Evolutionary conservation across 2,113 vertebrate genomes (phyloP), one percentile per base, ranked within the genome.

Genomic region (Eupsittula cactorum): DNA sequence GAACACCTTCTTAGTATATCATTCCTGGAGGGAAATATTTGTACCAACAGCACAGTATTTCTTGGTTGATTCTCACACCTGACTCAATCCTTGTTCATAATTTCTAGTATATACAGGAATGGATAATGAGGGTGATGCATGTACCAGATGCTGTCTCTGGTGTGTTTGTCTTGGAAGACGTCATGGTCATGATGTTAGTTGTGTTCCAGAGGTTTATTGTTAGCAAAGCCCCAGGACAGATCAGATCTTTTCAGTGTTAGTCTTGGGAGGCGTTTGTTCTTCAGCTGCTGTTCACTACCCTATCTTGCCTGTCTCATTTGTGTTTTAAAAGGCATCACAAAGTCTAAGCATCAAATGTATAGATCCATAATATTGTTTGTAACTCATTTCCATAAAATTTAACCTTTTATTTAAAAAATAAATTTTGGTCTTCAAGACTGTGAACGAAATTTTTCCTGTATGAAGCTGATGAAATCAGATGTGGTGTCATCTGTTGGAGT

Each of bases 401-500:
- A 37, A 62, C 57, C 11, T 81, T 46, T 44, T 35, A 77, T 44
- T 82, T 80, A 15, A 83, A 73, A 86, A 79, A 55, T 11, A 70
- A 57, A 46, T 65, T 24, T 68, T 81, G n/a, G 16, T 74, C 35
- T 78, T 86, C 3, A 3, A 77, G 67, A 70, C 35, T 60, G 15
- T 7, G 25, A 67, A 63, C 0, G 0, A 50, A 29, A 55, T 71
- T 47, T 93, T 88, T 19, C 41, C 19, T 69, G 11, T 3, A 1
- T 76, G 81, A 84, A 68, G 52, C 47, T 2, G 4, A n/a, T 53
- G 63, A 88, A 88, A 88, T 81, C 17, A 75, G 50, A 71, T 23
- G 18, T 33, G 16, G 10, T 77, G 24, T 86, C 35, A 62, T 63
- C 64, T 84, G 18, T 55, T 76, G 57, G 76, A 84, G 21, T n/a